Evolutionary conservation across 92 coral and sea anemone species (phyloP), one percentile per base, ranked within the genome.

Genomic region (Pocillopora meandrina): DNA sequence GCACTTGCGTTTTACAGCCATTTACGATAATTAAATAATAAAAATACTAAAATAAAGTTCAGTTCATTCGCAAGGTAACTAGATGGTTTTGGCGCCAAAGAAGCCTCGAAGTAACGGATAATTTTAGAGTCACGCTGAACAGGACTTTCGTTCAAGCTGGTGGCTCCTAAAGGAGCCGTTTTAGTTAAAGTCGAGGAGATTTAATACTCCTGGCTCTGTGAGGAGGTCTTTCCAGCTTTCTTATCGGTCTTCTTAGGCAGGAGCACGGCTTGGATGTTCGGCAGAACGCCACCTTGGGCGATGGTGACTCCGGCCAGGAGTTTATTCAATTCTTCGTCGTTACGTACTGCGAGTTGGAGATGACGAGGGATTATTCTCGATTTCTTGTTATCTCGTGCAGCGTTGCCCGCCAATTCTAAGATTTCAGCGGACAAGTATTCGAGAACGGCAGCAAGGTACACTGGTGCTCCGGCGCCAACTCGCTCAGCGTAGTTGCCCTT

Each of bases 101-200:
- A 26, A 26, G 31, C 31, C 31, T 26, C 31, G 31, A 26, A 42
- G 52, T 42, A 42, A 42, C 52, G 17, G 36, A 26, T 10, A 34
- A 26, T 36, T 49, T 20, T 42, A 72, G 36, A 72, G 47, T 35
- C 82, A 55, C 19, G 74, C 31, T 64, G 86, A 61, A 36, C 2
- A 70, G 0, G 80, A 47, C 80, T 74, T 83, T 83, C 10, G 20
- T 33, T 9, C 15, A 64, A 78, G 52, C 74, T 92, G 95, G 93
- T 89, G 95, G 95, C 95, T 92, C 95, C 95, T 89, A 92, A 92
- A 89, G 85, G 95, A 92, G 95, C 95, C 95, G 95, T 89, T 92
- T 76, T 83, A 12, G 33, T 19, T 61, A 4, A 14, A 14, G 9
- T 33, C 18, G 72, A 5, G 52, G 20, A 49, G 18, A 9, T 69